Percentiles rank a stretch among this genome's conserved stretches.
These are phyloP conservation scores for Tachysurus fulvidraco DNA, from an alignment of 2,113 vertebrate genomes.

Conservation along the genomic window DNA sequence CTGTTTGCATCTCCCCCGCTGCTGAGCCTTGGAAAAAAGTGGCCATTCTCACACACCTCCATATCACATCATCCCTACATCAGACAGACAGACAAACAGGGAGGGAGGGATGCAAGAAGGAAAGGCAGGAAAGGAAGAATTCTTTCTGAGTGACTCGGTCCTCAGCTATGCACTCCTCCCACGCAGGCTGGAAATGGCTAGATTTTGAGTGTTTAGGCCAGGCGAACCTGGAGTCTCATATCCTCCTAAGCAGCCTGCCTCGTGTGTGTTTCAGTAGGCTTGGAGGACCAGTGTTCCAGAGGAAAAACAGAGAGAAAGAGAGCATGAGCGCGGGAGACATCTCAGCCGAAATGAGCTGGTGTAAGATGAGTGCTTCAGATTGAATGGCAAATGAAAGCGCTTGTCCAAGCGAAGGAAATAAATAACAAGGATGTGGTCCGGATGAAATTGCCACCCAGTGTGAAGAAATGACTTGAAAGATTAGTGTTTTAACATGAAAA, in stretches of 20 bases:
- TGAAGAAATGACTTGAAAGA: constrained; percentile 49
- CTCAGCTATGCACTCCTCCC: constrained; percentile 43
- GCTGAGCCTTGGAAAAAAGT: neutral
- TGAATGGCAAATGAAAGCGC: constrained; percentile 50
- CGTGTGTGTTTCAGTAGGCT: neutral
- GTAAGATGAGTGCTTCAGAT: constrained; percentile 45
- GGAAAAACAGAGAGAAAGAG: constrained; percentile 10
- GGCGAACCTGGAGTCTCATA: constrained; percentile 3
- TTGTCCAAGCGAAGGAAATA: constrained; percentile 46
- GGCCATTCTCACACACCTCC: constrained; percentile 21
- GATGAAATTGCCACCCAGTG: constrained; percentile 40
- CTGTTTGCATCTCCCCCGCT: neutral
- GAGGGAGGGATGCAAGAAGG: constrained; percentile 7
- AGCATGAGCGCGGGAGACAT: constrained; percentile 10
- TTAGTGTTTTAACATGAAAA: constrained; percentile 48
- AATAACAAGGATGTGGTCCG: constrained; percentile 42
- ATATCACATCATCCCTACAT: neutral
- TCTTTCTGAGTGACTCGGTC: constrained; percentile 37
- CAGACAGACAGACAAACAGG: constrained; percentile 16
- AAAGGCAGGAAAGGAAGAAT: constrained; percentile 40
- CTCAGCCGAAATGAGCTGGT: constrained; percentile 43
- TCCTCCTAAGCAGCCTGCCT: constrained; percentile 15
- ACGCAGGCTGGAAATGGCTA: constrained; percentile 31
- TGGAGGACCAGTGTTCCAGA: constrained; percentile 38
- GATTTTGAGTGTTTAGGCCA: constrained; percentile 44